phyloP scores from a whole-genome alignment of 1,140 invertebrate species.

The Musca domestica region DNA sequence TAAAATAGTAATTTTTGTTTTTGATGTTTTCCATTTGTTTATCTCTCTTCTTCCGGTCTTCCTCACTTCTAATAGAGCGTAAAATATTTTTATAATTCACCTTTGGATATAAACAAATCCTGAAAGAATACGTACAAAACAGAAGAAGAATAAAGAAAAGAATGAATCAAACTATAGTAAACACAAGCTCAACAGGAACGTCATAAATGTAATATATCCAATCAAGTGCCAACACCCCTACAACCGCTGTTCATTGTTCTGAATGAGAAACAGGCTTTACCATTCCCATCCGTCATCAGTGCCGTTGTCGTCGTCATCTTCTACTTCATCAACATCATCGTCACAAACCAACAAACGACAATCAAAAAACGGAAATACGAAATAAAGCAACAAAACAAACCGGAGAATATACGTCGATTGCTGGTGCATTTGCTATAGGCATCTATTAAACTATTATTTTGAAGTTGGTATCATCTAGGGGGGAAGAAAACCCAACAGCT shows the following conservation, averaged over 20 bases:
- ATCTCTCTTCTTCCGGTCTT: too few relatives aligned
- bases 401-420: too few relatives aligned
- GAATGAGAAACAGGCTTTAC: neutral
- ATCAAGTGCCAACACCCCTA: conserved; percentile 20
- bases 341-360: too few relatives aligned
- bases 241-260: neutral
- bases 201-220: neutral
- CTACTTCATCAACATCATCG: too few relatives aligned
- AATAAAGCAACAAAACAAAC: too few relatives aligned
- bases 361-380: too few relatives aligned
- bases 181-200: neutral
- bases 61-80: neutral
- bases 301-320: neutral
- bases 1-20: too few relatives aligned
- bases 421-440: too few relatives aligned
- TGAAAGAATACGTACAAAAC: neutral
- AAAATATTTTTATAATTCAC: neutral
- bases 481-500: neutral
- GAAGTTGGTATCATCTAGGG: too few relatives aligned
- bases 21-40: too few relatives aligned
- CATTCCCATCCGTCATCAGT: neutral
- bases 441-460: too few relatives aligned
- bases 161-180: conserved; percentile 13
- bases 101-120: neutral
- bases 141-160: neutral